These are phyloP conservation scores for Aethina tumida DNA, from an alignment of 1,140 invertebrate genomes.

Conservation along the genomic window DNA sequence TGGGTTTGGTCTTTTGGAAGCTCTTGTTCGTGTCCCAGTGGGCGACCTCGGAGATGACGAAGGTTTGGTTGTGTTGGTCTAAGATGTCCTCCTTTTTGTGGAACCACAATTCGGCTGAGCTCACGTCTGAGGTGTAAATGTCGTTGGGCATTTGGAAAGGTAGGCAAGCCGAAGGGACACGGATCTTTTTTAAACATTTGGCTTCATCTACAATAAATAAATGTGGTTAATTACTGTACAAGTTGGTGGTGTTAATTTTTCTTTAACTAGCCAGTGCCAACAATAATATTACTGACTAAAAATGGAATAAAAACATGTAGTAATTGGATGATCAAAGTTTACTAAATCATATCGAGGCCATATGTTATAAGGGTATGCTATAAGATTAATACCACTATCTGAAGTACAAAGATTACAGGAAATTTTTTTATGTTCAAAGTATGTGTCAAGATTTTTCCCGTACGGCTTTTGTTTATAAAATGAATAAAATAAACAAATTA, in stretches of 20 bases:
- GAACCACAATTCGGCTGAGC: conserved; percentile 67
- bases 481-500: conserved; percentile 10
- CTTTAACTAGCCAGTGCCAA: not conserved
- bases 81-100: conserved; percentile 54
- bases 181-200: conserved; percentile 27
- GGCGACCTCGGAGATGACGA: conserved; percentile 68
- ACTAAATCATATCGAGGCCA: not conserved
- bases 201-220: conserved; percentile 29
- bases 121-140: conserved; percentile 58
- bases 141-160: conserved; percentile 58
- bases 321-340: too few relatives aligned
- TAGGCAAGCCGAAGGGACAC: conserved; percentile 58
- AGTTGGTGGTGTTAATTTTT: too few relatives aligned
- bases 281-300: too few relatives aligned
- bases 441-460: too few relatives aligned
- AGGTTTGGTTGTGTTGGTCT: conserved; percentile 56
- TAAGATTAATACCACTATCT: not conserved
- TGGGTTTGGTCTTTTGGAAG: conserved; percentile 60
- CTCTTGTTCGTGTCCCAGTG: conserved; percentile 60
- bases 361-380: not conserved
- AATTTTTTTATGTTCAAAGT: conserved; percentile 2
- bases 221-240: not conserved
- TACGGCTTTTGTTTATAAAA: too few relatives aligned
- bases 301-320: too few relatives aligned
- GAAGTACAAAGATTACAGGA: not conserved